Conservation (phyloP, 2,797 vertebrate species). For the Brachyalestes nurse region DNA sequence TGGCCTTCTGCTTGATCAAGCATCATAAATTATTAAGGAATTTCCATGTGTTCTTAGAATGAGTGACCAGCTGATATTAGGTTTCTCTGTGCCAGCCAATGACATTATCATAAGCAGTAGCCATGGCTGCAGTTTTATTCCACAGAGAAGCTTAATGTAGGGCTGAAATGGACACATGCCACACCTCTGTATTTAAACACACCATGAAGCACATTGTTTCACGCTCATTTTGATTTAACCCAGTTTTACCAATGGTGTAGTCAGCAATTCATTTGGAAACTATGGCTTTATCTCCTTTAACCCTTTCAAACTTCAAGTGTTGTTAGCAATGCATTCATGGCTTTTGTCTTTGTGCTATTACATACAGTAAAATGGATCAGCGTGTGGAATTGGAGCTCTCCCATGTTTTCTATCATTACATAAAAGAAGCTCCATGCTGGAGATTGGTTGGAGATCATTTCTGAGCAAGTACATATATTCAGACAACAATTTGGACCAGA, state of each 20-base stretch:
- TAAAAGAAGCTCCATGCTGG: neutral
- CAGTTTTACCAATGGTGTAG: neutral
- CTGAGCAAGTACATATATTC: too few relatives aligned
- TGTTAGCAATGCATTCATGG: neutral
- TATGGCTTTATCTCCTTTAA: neutral
- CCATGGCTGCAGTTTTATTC: constrained; percentile 34
- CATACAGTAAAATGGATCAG: too few relatives aligned
- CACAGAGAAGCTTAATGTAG: neutral
- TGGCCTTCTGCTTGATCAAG: constrained; percentile 30
- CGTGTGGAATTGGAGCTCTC: too few relatives aligned
- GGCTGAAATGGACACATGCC: constrained; percentile 18
- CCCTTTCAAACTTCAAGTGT: neutral
- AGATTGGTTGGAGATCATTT: neutral
- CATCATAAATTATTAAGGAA: constrained; percentile 52
- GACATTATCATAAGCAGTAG: constrained; percentile 16
- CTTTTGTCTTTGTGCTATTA: neutral
- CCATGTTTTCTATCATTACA: neutral
- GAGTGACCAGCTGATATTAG: constrained; percentile 33
- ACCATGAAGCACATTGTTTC: constrained; percentile 15
- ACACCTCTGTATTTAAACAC: constrained; percentile 2
- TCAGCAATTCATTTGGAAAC: neutral
- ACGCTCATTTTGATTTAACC: constrained; percentile 28
- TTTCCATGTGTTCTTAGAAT: constrained; percentile 43
- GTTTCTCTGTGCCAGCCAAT: constrained; percentile 48
- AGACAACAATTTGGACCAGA: too few relatives aligned